A percentile compares a stretch with the other conserved stretches of the same genome.
Conservation (phyloP, 2,797 vertebrate genomes). For the Sebastolobus altivelis region DNA sequence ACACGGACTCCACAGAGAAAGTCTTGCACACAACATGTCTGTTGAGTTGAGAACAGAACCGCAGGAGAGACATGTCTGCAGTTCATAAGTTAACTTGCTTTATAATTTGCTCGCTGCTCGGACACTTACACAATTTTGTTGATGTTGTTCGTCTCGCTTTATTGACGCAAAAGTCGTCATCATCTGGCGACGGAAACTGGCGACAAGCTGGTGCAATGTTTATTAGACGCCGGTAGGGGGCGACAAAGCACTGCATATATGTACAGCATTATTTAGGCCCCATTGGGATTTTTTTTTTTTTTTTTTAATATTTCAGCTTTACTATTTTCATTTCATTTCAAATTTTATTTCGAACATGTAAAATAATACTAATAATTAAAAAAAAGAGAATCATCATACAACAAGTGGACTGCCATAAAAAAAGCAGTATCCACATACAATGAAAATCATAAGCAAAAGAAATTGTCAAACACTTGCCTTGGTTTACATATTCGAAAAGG, state of each 20-base stretch:
- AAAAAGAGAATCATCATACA: too few relatives aligned
- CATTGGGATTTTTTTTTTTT: neutral
- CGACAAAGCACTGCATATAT: neutral
- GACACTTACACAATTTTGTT: conserved; percentile 43
- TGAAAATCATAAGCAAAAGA: too few relatives aligned
- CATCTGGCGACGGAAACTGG: conserved; percentile 17
- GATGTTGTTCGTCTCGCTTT: conserved; percentile 27
- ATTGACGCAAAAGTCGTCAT: conserved; percentile 58
- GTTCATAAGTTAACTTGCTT: neutral
- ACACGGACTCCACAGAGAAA: conserved; percentile 21
- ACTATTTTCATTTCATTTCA: too few relatives aligned
- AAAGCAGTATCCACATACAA: too few relatives aligned
- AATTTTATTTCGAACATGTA: too few relatives aligned
- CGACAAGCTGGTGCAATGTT: neutral
- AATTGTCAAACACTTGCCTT: too few relatives aligned
- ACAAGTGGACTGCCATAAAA: too few relatives aligned
- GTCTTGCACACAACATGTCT: conserved; percentile 25
- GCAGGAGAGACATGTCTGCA: conserved; percentile 64
- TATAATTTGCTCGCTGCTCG: neutral
- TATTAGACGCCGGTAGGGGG: neutral
- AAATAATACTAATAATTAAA: too few relatives aligned
- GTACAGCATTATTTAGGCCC: neutral
- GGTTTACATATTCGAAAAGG: too few relatives aligned
- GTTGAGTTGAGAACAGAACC: conserved; percentile 15
- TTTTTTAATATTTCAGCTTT: too few relatives aligned